These are phyloP conservation scores for Psophia crepitans DNA, from an alignment of 2,113 vertebrate species.

Conservation along the genomic window DNA sequence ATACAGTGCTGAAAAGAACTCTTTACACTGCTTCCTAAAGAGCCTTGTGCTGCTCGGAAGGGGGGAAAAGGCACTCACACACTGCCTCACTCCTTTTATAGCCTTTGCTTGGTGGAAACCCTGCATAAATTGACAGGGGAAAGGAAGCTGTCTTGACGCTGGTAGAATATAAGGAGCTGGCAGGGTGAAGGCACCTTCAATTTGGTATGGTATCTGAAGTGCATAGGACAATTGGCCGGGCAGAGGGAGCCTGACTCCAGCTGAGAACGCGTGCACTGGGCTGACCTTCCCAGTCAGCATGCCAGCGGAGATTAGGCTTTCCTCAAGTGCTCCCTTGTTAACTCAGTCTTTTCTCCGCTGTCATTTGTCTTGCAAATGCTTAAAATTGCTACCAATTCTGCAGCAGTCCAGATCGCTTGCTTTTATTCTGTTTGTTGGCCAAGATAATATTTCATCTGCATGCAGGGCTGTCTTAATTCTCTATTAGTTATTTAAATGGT, in stretches of 20 bases:
- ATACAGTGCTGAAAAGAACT: background rate
- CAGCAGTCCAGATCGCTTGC: slow-evolving; percentile 32
- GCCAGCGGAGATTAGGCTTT: slow-evolving; percentile 73
- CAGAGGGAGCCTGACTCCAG: slow-evolving; percentile 74
- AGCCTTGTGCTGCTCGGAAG: background rate
- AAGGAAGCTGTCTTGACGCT: slow-evolving; percentile 13
- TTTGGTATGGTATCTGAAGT: slow-evolving; percentile 68
- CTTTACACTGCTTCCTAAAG: background rate
- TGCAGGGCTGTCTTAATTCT: slow-evolving; percentile 28
- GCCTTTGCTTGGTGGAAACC: background rate
- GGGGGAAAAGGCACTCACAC: background rate
- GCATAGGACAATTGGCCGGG: slow-evolving; percentile 67
- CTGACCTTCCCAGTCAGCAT: slow-evolving; percentile 73
- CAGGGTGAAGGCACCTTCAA: slow-evolving; percentile 52
- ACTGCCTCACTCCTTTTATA: background rate
- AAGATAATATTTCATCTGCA: background rate
- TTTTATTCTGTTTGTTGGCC: background rate
- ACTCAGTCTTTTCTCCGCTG: slow-evolving; percentile 43
- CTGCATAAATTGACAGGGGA: background rate
- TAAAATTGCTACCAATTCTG: slow-evolving; percentile 62
- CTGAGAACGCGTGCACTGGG: slow-evolving; percentile 71
- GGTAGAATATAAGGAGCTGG: background rate
- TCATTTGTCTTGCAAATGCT: slow-evolving; percentile 69
- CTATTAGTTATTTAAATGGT: background rate
- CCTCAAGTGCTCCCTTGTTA: slow-evolving; percentile 73